Percentiles rank a stretch among this genome's conserved stretches.
These are phyloP conservation scores for Harpalus rufipes DNA, from an alignment of 2,888 invertebrate genomes.

Conservation along the genomic window DNA sequence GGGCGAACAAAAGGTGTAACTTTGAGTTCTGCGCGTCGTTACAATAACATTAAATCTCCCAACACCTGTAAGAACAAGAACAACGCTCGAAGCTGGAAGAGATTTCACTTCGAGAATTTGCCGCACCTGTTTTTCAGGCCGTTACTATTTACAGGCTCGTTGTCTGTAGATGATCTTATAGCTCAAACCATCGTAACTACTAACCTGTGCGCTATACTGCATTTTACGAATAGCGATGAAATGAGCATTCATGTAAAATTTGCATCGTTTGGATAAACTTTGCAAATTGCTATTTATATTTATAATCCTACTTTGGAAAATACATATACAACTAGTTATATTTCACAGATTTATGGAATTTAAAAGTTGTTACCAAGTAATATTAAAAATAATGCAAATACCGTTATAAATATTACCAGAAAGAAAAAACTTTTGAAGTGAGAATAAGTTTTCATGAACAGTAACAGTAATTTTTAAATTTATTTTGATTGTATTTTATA, in stretches of 20 bases:
- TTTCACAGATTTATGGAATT: too few relatives aligned
- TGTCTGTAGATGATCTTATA: constrained; percentile 32
- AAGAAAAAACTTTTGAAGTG: too few relatives aligned
- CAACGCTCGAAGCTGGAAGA: constrained; percentile 1
- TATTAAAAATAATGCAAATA: too few relatives aligned
- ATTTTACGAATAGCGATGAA: too few relatives aligned
- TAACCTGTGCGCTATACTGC: background rate
- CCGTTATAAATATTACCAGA: too few relatives aligned
- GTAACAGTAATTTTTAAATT: too few relatives aligned
- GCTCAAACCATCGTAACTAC: constrained; percentile 31
- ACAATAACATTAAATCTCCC: constrained; percentile 49
- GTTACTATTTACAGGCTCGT: constrained; percentile 26
- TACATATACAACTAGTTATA: background rate
- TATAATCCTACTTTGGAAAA: background rate
- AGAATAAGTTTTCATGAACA: too few relatives aligned
- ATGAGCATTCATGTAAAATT: too few relatives aligned
- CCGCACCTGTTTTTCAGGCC: constrained; percentile 37
- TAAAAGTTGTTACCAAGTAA: too few relatives aligned
- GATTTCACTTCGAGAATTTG: background rate
- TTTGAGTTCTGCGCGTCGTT: constrained; percentile 39
- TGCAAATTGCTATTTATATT: background rate
- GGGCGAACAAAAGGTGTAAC: constrained; percentile 46
- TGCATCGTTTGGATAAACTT: background rate
- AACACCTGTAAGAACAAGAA: constrained; percentile 57
- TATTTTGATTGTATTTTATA: too few relatives aligned